phyloP scores from a whole-genome alignment of 1,140 invertebrate genomes.

The Zeugodacus cucurbitae region DNA sequence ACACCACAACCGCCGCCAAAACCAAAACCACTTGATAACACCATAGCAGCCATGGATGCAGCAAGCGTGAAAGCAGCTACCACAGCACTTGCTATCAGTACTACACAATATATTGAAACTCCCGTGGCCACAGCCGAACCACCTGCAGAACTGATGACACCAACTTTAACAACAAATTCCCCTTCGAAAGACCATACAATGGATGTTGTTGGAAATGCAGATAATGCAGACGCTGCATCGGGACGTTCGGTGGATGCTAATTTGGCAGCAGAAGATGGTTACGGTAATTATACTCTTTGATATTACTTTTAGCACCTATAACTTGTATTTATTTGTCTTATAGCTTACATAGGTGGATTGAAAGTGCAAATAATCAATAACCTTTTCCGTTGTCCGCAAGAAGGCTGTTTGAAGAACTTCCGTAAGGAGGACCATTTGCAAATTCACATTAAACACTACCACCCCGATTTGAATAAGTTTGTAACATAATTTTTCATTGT shows the following conservation, averaged over 20 bases:
- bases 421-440: constrained; percentile 88
- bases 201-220: neutral
- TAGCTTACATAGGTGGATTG: constrained; percentile 75
- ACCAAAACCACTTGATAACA: constrained; percentile 48
- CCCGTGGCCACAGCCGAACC: constrained; percentile 57
- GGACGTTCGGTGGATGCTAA: constrained; percentile 25
- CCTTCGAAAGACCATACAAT: constrained; percentile 44
- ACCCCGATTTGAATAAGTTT: constrained; percentile 78
- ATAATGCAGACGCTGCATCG: neutral
- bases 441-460: constrained; percentile 94
- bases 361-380: constrained; percentile 79
- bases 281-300: constrained; percentile 43
- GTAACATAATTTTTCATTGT: constrained; percentile 10
- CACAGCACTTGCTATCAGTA: neutral
- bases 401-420: constrained; percentile 87
- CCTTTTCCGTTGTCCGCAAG: constrained; percentile 81
- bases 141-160: constrained; percentile 57
- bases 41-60: constrained; percentile 33
- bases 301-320: neutral
- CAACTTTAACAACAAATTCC: constrained; percentile 41
- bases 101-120: constrained; percentile 57
- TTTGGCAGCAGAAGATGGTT: constrained; percentile 49
- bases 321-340: neutral
- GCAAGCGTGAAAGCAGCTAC: neutral
- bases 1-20: constrained; percentile 56